Base-by-base conservation (phyloP, 2,113 vertebrate species). In the Caloenas nicobarica region DNA sequence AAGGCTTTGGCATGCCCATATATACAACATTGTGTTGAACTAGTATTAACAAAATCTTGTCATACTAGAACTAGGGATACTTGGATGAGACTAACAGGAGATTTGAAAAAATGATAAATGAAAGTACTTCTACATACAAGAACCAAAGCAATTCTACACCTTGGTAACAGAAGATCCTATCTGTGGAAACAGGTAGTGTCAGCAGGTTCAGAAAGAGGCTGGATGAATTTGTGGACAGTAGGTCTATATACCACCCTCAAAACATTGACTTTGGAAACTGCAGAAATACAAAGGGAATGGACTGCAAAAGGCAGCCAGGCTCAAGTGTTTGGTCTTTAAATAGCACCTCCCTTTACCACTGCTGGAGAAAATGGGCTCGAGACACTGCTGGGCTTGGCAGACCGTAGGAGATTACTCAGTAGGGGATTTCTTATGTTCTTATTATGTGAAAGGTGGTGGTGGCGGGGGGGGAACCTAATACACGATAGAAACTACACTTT, bases 201-300 rank as follows among this genome's bases (percentile, higher is more conserved):
- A 91, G 40, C 11, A 46, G 16, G 7, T 74, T 91, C n/a, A 56
- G 21, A 81, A 78, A 36, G 34, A 71, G 9, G 5, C 0, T 40
- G 34, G 24, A 60, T 0, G 0, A 64, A 71, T 56, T 18, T 48
- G 44, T 26, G 13, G 31, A 13, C 26, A 33, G 9, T 7, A 74
- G 22, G 11, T 51, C 40, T 34, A 38, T 9, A 42, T 33, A 48
- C 19, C 33, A 77, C 17, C 17, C 34, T 58, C 38, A 65, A 64
- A 7, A 33, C 1, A 31, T 4, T 58, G 48, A 57, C n/a, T 76
- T 71, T 42, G 44, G 48, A 80, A 86, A 62, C 11, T 34, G 26
- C 58, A 66, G n/a, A 64, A 92, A 82, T 34, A 69, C 11, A 42
- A 72, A 77, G 31, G 9, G 12, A 77, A 83, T 25, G 29, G 44